Evolutionary conservation across 2,113 vertebrate species (phyloP), one percentile per base, ranked within the genome.

Genomic region (Antechinus flavipes): DNA sequence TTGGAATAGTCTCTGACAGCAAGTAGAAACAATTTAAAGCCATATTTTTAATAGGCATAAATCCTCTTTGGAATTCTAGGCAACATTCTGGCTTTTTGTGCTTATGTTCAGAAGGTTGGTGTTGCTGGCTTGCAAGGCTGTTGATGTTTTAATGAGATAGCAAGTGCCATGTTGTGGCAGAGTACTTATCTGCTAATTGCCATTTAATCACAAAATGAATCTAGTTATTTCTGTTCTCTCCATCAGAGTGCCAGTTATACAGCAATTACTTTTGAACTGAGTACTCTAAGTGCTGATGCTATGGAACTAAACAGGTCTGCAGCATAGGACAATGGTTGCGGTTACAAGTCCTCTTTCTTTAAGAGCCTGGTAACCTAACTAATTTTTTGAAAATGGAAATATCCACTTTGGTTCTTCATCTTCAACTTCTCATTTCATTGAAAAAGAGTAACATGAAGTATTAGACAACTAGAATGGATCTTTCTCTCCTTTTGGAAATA

Each of bases 131-230:
- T 27, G 91, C 61, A 27, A 25, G 91, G 27, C 90, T 91, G 30
- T 56, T 8, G 97, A 23, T 11, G 58, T 24, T 47, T 8, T 22
- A 84, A 93, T 6, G 94, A 96, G 90, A 95, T 42, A 68, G 25
- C 50, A 91, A 96, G 94, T 19, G 23, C 92, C 46, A 24, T 16
- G 46, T 91, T 61, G 52, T 55, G 55, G 46, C 84, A 25, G 54
- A 84, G 84, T 92, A 97, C 96, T 96, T 94, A 96, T 95, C 47
- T 91, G 91, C 97, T 98, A 97, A 98, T 96, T 97, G 97, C 95
- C 97, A 97, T 97, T 98, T 97, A 98, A 98, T 98, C 96, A 94
- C 90, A 91, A 93, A 92, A 96, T 55, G 97, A 97, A 93, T 35
- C 47, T 26, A 47, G 93, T 94, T 92, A 90, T 93, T 97, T 53